A percentile compares a stretch with the other conserved stretches of the same genome.
Conservation (phyloP, 1,140 invertebrate genomes). For the Orchesella cincta region DNA sequence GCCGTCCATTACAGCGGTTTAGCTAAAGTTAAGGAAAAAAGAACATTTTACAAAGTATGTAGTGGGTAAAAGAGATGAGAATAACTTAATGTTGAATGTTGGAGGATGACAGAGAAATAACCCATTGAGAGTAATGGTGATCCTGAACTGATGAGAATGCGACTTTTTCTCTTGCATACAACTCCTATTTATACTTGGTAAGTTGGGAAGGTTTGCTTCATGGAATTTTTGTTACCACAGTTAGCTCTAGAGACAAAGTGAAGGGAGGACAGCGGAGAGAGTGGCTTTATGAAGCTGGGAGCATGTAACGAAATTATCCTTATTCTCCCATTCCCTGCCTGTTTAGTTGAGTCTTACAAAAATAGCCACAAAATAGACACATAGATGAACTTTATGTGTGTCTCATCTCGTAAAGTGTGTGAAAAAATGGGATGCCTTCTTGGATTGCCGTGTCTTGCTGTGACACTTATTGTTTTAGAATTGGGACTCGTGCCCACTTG, state of each 20-base stretch:
- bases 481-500: too few relatives aligned
- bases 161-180: not conserved
- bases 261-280: too few relatives aligned
- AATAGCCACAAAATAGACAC: not conserved
- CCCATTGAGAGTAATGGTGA: conserved; percentile 14
- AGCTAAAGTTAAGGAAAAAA: too few relatives aligned
- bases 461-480: not conserved
- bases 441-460: too few relatives aligned
- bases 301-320: too few relatives aligned
- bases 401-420: not conserved
- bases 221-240: not conserved
- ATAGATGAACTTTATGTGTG: not conserved
- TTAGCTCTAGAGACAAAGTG: too few relatives aligned
- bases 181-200: not conserved
- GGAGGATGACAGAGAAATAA: conserved; percentile 9
- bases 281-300: too few relatives aligned
- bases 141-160: conserved; percentile 18
- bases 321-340: too few relatives aligned
- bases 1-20: not conserved
- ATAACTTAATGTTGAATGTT: conserved; percentile 1
- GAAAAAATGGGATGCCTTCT: not conserved
- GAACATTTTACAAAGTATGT: not conserved
- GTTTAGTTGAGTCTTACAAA: too few relatives aligned
- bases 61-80: not conserved
- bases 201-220: too few relatives aligned